Conservation (phyloP, 2,113 vertebrate species). For the Myotis yumanensis region DNA sequence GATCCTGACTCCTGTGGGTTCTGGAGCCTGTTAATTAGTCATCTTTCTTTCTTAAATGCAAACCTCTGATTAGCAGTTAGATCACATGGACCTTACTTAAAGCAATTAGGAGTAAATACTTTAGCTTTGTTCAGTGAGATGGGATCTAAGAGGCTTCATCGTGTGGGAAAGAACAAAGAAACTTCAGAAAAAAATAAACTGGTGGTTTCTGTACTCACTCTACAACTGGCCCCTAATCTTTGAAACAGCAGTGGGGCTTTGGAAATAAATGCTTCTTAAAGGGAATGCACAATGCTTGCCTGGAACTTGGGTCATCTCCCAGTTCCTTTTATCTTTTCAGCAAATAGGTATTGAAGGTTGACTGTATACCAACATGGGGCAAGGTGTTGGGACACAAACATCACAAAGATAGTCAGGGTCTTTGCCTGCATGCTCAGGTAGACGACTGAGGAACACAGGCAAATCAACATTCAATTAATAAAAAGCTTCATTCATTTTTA, state of each 20-base stretch:
- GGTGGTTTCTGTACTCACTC: neutral
- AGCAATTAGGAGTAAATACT: conserved; percentile 80
- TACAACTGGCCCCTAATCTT: neutral
- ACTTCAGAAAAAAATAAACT: conserved; percentile 60
- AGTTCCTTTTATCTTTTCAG: conserved; percentile 38
- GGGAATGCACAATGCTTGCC: neutral
- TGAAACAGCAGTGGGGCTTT: neutral
- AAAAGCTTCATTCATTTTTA: neutral
- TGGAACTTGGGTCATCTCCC: conserved; percentile 29
- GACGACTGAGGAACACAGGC: neutral
- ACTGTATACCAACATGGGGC: neutral
- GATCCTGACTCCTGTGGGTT: conserved; percentile 73
- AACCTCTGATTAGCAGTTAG: conserved; percentile 82
- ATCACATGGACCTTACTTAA: conserved; percentile 77
- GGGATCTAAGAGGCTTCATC: conserved; percentile 71
- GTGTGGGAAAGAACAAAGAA: conserved; percentile 77
- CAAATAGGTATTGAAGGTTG: neutral
- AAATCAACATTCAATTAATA: neutral
- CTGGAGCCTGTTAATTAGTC: conserved; percentile 69
- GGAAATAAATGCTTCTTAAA: conserved; percentile 22
- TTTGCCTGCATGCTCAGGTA: neutral
- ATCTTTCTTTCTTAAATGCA: conserved; percentile 81
- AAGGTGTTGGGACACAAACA: neutral
- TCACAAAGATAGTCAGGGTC: neutral
- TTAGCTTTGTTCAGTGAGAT: conserved; percentile 72